Evolutionary conservation across 2,888 invertebrate species (phyloP).

Genomic region (Hirtodrosophila alboralis): DNA sequence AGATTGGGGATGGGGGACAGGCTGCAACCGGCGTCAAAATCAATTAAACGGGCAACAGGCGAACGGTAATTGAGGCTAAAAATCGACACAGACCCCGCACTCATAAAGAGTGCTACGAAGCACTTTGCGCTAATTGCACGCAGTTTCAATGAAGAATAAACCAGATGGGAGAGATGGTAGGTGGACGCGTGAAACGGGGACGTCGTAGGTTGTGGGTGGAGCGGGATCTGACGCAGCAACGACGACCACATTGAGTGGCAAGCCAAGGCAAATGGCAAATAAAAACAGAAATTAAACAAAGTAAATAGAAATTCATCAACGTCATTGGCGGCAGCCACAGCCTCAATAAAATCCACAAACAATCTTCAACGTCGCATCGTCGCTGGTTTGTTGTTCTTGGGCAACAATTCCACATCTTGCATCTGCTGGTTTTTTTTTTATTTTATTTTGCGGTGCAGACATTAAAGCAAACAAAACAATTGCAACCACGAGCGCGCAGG

Average conservation of each 20-base stretch:
- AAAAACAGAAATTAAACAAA: constrained; percentile 78
- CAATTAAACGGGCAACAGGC: constrained; percentile 78
- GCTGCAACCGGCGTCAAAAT: constrained; percentile 75
- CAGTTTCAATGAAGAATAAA: constrained; percentile 46
- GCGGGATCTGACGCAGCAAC: constrained; percentile 1
- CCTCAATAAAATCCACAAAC: constrained; percentile 75
- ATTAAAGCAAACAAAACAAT: constrained; percentile 70
- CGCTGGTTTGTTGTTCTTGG: constrained; percentile 54
- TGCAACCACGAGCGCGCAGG: constrained; percentile 43
- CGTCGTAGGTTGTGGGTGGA: neutral
- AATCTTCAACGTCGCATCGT: constrained; percentile 41
- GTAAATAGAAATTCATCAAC: constrained; percentile 81
- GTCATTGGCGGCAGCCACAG: constrained; percentile 54
- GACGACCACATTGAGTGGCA: constrained; percentile 42
- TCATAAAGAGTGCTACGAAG: constrained; percentile 61
- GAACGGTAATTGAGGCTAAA: constrained; percentile 78
- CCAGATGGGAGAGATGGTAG: neutral
- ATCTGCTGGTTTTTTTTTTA: constrained; percentile 12
- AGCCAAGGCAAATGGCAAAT: constrained; percentile 75
- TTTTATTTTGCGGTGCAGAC: constrained; percentile 61
- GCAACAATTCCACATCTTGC: constrained; percentile 7
- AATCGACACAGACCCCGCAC: constrained; percentile 50
- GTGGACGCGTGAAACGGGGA: neutral
- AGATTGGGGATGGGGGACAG: neutral
- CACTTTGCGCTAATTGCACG: constrained; percentile 79